These are phyloP conservation scores for Isichthys henryi DNA, from an alignment of 2,113 vertebrate species.

Conservation along the genomic window DNA sequence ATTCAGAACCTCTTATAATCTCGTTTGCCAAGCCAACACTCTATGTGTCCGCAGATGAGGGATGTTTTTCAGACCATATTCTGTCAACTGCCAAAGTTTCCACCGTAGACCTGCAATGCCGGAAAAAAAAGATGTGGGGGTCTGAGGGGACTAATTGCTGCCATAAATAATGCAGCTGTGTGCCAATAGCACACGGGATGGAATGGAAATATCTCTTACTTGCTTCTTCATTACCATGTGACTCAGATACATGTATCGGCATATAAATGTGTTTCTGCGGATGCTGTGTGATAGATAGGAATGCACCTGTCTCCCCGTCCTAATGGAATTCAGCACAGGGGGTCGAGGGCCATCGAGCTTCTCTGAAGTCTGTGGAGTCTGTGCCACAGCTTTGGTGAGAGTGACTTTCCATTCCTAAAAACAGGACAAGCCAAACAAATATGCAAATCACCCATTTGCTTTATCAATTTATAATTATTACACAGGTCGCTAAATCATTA, in stretches of 20 bases:
- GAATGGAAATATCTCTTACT: background rate
- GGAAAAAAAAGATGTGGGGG: conserved; percentile 40
- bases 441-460: background rate
- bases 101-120: conserved; percentile 22
- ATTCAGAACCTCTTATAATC: conserved; percentile 26
- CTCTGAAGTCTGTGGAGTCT: background rate
- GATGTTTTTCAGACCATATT: conserved; percentile 31
- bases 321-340: background rate
- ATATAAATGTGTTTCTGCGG: background rate
- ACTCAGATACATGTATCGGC: background rate
- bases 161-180: background rate
- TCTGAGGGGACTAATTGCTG: conserved; percentile 23
- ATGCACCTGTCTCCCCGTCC: background rate
- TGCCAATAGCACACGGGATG: background rate
- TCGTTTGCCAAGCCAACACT: conserved; percentile 10
- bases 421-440: background rate
- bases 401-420: background rate
- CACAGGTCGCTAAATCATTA: background rate
- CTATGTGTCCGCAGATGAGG: conserved; percentile 43
- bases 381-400: background rate
- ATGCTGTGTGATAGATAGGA: background rate
- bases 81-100: conserved; percentile 24
- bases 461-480: background rate
- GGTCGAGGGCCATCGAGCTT: background rate
- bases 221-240: background rate